Conservation (phyloP, 2,888 invertebrate genomes). For the Leucoma salicis region DNA sequence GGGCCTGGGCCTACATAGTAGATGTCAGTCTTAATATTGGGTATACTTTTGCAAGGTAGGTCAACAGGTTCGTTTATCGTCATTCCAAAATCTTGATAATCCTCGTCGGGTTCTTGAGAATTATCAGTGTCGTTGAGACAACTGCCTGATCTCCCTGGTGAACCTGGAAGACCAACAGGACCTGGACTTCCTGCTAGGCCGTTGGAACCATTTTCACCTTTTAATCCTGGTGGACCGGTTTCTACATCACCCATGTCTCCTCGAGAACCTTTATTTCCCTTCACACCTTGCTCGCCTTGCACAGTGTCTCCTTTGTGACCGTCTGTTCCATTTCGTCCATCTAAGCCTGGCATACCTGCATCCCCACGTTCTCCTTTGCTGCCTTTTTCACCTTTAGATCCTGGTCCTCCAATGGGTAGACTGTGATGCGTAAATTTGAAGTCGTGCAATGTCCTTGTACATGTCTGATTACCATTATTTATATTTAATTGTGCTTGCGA, state of each 20-base stretch:
- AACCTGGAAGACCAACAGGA: not conserved
- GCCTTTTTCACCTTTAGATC: slow-evolving; percentile 4
- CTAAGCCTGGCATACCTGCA: not conserved
- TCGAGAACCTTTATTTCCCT: not conserved
- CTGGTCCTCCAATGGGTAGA: not conserved
- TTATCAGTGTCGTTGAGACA: not conserved
- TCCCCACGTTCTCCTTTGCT: not conserved
- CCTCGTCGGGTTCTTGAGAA: not conserved
- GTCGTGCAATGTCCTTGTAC: slow-evolving; percentile 4
- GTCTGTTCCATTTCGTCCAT: not conserved
- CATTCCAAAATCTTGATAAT: not conserved
- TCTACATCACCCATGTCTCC: not conserved
- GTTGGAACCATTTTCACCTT: not conserved
- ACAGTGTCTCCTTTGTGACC: not conserved
- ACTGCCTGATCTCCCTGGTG: not conserved
- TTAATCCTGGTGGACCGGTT: not conserved
- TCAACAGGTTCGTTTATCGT: not conserved
- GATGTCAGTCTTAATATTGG: not conserved
- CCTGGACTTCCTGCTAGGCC: not conserved
- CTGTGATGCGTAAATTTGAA: slow-evolving; percentile 2
- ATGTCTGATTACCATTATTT: not conserved
- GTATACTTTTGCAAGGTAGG: not conserved
- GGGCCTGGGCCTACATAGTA: not conserved
- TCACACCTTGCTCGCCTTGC: not conserved
- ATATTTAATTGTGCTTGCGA: not conserved